Evolutionary conservation across 2,113 vertebrate genomes (phyloP).

Genomic region (Agelaius tricolor): DNA sequence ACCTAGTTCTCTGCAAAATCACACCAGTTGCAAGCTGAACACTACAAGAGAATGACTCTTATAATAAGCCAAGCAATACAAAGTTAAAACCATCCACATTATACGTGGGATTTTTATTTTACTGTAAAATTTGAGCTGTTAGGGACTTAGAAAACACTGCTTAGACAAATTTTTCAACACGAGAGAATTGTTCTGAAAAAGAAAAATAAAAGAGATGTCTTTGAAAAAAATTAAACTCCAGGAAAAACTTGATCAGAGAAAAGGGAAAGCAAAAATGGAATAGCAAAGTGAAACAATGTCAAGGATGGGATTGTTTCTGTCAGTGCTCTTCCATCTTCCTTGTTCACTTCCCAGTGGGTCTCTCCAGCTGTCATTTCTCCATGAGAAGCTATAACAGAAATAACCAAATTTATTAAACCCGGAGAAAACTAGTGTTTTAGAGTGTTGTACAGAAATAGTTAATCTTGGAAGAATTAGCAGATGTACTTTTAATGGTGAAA

Average conservation of each 20-base stretch:
- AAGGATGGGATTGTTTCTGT: background rate
- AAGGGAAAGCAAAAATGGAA: background rate
- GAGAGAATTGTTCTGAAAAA: background rate
- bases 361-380: background rate
- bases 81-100: background rate
- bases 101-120: background rate
- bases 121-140: background rate
- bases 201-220: background rate
- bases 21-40: background rate
- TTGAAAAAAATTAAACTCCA: background rate
- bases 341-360: background rate
- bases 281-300: background rate
- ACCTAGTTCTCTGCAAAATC: background rate
- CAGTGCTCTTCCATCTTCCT: background rate
- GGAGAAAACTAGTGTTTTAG: background rate
- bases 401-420: background rate
- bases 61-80: rapidly evolving
- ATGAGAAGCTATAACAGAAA: background rate
- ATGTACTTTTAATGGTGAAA: background rate
- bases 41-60: background rate
- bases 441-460: background rate
- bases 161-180: background rate
- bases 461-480: background rate
- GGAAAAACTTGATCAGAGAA: background rate
- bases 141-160: background rate